Evolutionary conservation across 2,888 invertebrate species (phyloP), one percentile per base, ranked within the genome.

Genomic region (Orthosia cruda): DNA sequence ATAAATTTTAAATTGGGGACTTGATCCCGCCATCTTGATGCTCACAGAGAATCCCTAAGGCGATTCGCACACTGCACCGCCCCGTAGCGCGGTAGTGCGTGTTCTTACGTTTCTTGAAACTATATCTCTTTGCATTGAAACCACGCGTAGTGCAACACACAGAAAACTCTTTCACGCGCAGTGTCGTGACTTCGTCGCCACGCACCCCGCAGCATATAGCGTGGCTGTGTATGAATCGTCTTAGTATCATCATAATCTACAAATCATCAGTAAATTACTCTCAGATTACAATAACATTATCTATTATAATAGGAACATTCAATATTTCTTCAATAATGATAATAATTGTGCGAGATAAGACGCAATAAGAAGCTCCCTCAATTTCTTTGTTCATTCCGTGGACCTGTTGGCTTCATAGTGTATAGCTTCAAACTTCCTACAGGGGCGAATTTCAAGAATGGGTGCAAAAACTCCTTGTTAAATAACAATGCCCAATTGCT

Each of bases 361-460:
- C 64, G 62, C 47, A 66, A 52, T 78, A 70, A 67, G 52, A 66
- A 65, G 69, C 71, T 71, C 20, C 58, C 45, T 49, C 69, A 40
- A 76, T 71, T 63, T 26, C 59, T 74, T 74, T 70, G 67, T 74
- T 74, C 55, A 74, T 57, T 79, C 55, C 49, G 45, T 50, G 15
- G 62, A 83, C 80, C 83, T 83, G 83, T 83, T 81, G 78, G 68
- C 66, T 83, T 77, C 72, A 45, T 68, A 66, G 64, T 64, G 55
- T 26, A 26, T 70, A 55, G 58, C n/a, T 16, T n/a, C 40, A 16
- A 66, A 47, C n/a, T 20, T 4, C 49, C 13, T 58, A 75, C 78
- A 81, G 81, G 62, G 67, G 40, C 20, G 58, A 11, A 77, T 49
- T 65, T 54, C 4, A 47, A 55, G 13, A n/a, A 52, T 0, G 16